Evolutionary conservation across 2,888 invertebrate species (phyloP).

Genomic region (Dolichomitus sp.): DNA sequence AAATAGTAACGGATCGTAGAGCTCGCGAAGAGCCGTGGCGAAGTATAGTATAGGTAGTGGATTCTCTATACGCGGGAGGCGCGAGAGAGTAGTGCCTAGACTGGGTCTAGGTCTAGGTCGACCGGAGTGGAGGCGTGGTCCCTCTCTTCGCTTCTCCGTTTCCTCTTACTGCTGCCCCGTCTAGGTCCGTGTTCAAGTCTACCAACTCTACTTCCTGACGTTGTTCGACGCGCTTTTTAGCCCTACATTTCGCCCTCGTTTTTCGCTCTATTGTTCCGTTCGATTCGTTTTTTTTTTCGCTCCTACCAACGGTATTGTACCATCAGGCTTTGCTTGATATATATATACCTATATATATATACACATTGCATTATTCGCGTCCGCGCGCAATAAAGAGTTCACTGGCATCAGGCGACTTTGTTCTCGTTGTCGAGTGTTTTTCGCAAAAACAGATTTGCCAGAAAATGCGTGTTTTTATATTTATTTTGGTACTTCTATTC

Average conservation of each 20-base stretch:
- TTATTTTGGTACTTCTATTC: slow-evolving; percentile 63
- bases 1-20: slow-evolving; percentile 46
- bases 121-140: slow-evolving; percentile 71
- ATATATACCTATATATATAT: neutral
- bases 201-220: slow-evolving; percentile 74
- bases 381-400: slow-evolving; percentile 48
- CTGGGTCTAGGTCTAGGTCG: slow-evolving; percentile 84
- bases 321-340: neutral
- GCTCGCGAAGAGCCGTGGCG: slow-evolving; percentile 15
- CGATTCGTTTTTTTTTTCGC: slow-evolving; percentile 17
- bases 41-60: slow-evolving; percentile 15
- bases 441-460: slow-evolving; percentile 28
- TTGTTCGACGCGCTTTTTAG: slow-evolving; percentile 72
- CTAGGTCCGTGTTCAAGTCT: slow-evolving; percentile 67
- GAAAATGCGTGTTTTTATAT: slow-evolving; percentile 19
- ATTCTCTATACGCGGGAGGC: slow-evolving; percentile 50
- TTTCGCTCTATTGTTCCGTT: slow-evolving; percentile 33
- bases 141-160: slow-evolving; percentile 43
- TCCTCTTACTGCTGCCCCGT: slow-evolving; percentile 63
- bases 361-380: slow-evolving; percentile 14
- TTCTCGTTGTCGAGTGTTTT: slow-evolving; percentile 2
- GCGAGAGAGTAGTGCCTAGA: slow-evolving; percentile 75
- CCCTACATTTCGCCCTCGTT: slow-evolving; percentile 31
- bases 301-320: slow-evolving; percentile 12
- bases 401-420: slow-evolving; percentile 51